A percentile compares a stretch with the other conserved stretches of the same genome.
These are phyloP conservation scores for Drosophila erecta DNA, from an alignment of 1,140 invertebrate genomes.

Conservation along the genomic window DNA sequence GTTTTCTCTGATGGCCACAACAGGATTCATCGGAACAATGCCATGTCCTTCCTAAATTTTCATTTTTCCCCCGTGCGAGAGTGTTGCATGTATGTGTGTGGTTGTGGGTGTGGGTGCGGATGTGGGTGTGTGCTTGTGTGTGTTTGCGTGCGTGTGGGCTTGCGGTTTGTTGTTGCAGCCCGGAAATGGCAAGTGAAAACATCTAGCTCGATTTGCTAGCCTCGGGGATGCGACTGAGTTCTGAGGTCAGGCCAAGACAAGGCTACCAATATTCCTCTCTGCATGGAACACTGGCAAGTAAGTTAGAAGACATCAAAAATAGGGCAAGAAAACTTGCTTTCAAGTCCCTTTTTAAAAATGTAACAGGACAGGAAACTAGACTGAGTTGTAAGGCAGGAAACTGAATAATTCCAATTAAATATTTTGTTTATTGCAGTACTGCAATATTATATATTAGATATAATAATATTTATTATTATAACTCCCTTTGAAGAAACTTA, in stretches of 20 bases:
- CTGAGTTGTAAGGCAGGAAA: too few relatives aligned
- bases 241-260: slow-evolving; percentile 19
- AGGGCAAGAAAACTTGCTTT: too few relatives aligned
- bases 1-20: slow-evolving; percentile 24
- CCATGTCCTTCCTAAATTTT: slow-evolving; percentile 33
- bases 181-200: slow-evolving; percentile 69
- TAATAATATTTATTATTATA: background rate
- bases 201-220: slow-evolving; percentile 61
- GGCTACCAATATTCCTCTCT: slow-evolving; percentile 14
- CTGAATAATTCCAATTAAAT: too few relatives aligned
- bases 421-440: too few relatives aligned
- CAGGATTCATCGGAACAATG: slow-evolving; percentile 14
- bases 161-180: slow-evolving; percentile 45
- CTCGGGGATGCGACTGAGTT: slow-evolving; percentile 13
- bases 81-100: background rate
- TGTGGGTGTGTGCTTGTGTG: background rate
- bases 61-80: slow-evolving; percentile 6
- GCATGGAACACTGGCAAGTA: slow-evolving; percentile 1
- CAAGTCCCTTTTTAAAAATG: too few relatives aligned
- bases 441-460: background rate
- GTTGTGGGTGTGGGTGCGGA: background rate
- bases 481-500: background rate
- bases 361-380: too few relatives aligned
- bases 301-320: too few relatives aligned
- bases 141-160: slow-evolving; percentile 1